Conservation (phyloP, 2,113 vertebrate genomes). For the Oreochromis aureus region DNA sequence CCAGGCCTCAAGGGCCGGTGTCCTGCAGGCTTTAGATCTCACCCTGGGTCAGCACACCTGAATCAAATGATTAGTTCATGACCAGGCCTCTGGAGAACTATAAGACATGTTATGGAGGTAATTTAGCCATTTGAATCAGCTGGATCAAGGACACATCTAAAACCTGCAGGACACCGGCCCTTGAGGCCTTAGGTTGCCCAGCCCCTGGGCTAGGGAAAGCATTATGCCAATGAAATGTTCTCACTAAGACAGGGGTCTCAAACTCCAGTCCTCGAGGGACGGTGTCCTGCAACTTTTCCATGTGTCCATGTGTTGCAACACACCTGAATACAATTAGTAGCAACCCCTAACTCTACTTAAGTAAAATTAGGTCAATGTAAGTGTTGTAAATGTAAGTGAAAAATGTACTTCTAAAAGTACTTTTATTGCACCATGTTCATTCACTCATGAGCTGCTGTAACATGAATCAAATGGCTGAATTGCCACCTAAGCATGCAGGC, state of each 20-base stretch:
- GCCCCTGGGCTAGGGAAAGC: neutral
- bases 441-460: neutral
- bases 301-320: neutral
- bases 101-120: too few species aligned
- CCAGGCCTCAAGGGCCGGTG: neutral
- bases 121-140: too few species aligned
- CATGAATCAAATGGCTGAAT: fast-evolving
- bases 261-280: neutral
- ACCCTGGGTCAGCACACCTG: too few species aligned
- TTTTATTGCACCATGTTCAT: neutral
- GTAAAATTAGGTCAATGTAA: neutral
- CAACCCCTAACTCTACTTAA: neutral
- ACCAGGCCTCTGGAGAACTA: too few species aligned
- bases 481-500: fast-evolving
- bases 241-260: neutral
- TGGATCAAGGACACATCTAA: too few species aligned
- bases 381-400: neutral
- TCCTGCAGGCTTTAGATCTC: neutral
- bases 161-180: neutral
- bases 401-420: neutral
- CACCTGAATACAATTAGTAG: neutral
- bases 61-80: too few species aligned
- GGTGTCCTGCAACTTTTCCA: neutral
- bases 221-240: neutral
- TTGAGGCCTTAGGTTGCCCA: fast-evolving